These are phyloP conservation scores for Paralvinella palmiformis DNA, from an alignment of 1,140 invertebrate species.

Conservation along the genomic window DNA sequence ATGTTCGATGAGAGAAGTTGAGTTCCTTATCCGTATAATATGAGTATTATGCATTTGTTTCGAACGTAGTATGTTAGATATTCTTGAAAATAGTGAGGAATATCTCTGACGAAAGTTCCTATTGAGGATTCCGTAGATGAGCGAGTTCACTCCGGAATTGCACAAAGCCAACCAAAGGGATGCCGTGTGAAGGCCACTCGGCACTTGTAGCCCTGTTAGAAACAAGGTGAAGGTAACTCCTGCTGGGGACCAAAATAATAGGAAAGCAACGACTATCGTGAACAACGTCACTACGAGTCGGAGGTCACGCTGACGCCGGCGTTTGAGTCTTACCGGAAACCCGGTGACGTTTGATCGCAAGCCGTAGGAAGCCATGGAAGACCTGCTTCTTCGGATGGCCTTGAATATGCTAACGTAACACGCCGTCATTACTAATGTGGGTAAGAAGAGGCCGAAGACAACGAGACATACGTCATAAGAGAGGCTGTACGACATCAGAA, in stretches of 20 bases:
- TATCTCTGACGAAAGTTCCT: constrained; percentile 6
- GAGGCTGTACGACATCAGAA: neutral
- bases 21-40: no score
- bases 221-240: neutral
- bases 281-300: neutral
- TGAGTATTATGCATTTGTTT: no score
- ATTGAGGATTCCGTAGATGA: constrained; percentile 6
- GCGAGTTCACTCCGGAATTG: constrained; percentile 7
- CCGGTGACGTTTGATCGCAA: neutral
- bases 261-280: constrained; percentile 3
- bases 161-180: constrained; percentile 2
- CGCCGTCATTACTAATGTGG: neutral
- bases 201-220: neutral
- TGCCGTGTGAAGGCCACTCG: neutral
- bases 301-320: neutral
- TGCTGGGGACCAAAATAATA: neutral
- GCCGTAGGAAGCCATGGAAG: neutral
- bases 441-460: neutral
- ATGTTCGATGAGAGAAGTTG: no score
- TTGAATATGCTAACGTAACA: constrained; percentile 1
- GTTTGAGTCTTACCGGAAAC: neutral
- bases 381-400: neutral
- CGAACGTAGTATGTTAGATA: no score
- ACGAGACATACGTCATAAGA: neutral
- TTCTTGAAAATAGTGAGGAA: neutral